Evolutionary conservation across 2,113 vertebrate species (phyloP).

Genomic region (Eurypyga helias): DNA sequence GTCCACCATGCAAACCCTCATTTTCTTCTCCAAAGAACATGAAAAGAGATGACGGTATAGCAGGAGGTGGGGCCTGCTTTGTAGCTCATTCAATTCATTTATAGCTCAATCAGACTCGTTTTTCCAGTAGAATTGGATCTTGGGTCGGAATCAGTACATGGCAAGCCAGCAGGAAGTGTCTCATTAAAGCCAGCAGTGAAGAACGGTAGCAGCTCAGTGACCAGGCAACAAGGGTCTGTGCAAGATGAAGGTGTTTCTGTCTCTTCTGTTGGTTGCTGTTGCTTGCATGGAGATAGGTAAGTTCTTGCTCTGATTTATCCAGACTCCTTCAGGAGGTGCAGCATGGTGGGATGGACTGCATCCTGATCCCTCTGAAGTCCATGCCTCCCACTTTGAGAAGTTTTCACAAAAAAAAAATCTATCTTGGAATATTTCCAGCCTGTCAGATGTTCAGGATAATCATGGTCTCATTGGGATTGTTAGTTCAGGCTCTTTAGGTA

Average conservation of each 20-base stretch:
- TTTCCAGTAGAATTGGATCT: constrained; percentile 13
- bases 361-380: background rate
- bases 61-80: constrained; percentile 20
- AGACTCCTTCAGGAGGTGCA: background rate
- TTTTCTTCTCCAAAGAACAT: constrained; percentile 37
- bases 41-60: background rate
- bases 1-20: background rate
- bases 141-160: fast-evolving
- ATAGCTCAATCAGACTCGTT: background rate
- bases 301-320: background rate
- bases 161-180: background rate
- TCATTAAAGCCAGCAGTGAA: background rate
- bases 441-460: background rate
- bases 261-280: background rate
- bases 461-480: background rate
- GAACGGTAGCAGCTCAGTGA: background rate
- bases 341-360: fast-evolving
- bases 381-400: fast-evolving
- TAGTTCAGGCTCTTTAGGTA: background rate
- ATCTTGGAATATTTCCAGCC: background rate
- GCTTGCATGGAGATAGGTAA: background rate
- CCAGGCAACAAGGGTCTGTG: fast-evolving
- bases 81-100: background rate
- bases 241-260: constrained; percentile 39
- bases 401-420: background rate